phyloP scores from a whole-genome alignment of 2,888 invertebrate genomes.

The Troilus luridus region DNA sequence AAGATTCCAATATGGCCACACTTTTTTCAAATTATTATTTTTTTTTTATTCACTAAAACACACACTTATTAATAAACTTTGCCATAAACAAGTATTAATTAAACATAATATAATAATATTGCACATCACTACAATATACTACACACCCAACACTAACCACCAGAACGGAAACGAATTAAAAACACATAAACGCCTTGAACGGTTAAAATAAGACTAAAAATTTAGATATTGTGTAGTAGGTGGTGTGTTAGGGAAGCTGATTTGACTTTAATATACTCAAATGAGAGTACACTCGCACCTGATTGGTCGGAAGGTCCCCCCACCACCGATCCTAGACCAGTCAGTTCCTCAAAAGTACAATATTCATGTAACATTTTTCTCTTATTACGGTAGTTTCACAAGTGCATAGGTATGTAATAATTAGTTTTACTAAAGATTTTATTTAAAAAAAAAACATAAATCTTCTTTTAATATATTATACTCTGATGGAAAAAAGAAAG shows the following conservation, averaged over 20 bases:
- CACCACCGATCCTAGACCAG: background rate
- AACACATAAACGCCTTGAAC: background rate
- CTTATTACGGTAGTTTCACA: background rate
- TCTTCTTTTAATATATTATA: no score
- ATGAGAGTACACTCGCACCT: background rate
- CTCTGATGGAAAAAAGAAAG: no score
- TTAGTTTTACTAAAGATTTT: background rate
- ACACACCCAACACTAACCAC: background rate
- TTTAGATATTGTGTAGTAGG: background rate
- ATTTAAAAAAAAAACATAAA: background rate
- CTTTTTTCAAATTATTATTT: background rate
- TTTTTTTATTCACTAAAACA: background rate
- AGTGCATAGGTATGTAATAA: background rate
- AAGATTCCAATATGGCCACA: conserved; percentile 12
- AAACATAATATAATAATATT: background rate
- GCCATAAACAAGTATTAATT: background rate
- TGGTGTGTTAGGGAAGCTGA: background rate
- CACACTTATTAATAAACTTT: background rate
- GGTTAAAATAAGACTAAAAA: background rate
- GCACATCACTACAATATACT: background rate
- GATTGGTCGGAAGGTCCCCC: background rate
- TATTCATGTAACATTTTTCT: background rate
- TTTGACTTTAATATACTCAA: background rate
- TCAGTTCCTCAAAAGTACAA: background rate
- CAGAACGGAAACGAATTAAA: background rate